Evolutionary conservation across 2,113 vertebrate species (phyloP).

Genomic region (Pseudopodoces humilis): DNA sequence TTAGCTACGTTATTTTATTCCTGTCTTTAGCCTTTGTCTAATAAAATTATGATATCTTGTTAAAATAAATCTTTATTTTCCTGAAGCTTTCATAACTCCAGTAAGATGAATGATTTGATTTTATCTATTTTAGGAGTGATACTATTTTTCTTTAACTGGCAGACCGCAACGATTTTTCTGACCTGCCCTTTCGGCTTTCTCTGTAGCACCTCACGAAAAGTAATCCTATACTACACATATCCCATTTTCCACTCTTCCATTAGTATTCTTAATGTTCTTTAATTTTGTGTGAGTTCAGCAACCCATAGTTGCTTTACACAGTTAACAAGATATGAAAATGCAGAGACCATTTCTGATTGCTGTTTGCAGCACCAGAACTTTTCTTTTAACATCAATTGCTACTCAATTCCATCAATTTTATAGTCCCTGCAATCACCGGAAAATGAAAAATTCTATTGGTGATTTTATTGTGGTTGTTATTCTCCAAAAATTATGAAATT

Average conservation of each 20-base stretch:
- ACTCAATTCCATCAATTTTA: neutral
- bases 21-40: neutral
- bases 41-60: neutral
- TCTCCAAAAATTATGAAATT: neutral
- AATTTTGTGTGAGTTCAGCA: neutral
- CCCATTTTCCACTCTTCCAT: neutral
- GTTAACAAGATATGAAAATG: neutral
- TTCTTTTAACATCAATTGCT: neutral
- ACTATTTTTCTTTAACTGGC: neutral
- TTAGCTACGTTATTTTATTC: neutral
- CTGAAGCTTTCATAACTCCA: neutral
- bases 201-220: neutral
- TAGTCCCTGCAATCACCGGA: neutral
- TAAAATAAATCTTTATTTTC: neutral
- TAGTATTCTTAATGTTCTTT: neutral
- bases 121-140: neutral
- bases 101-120: neutral
- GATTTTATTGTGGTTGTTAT: rapidly evolving
- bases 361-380: neutral
- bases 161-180: neutral
- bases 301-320: neutral
- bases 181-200: neutral
- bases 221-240: neutral
- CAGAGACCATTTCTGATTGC: neutral
- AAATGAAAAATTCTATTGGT: neutral